Evolutionary conservation across 2,797 vertebrate genomes (phyloP), one percentile per base, ranked within the genome.

Genomic region (Callimico goeldii): DNA sequence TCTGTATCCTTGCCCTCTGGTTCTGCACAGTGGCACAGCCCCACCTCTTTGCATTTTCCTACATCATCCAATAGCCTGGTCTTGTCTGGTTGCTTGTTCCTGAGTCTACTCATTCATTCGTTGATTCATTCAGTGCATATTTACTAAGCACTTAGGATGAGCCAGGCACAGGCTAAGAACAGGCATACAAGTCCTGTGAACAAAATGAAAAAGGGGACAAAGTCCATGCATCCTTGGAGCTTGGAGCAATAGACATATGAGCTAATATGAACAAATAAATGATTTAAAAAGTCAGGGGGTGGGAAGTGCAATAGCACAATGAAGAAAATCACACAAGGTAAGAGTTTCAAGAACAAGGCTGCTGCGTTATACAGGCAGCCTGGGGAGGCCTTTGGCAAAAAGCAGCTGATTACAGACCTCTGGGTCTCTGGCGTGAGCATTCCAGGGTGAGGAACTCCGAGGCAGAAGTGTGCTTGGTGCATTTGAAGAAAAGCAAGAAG

Each of bases 11-110:
- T 52, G 57, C 7, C 46, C 7, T 43, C 30, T 61, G 17, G 26
- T 39, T 30, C 55, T 9, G 9, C 3, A 8, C 4, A 5, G 15
- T 9, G 2, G 24, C 48, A 41, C n/a, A 1, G 1, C 5, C 43
- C n/a, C 20, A 52, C 15, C 28, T 43, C 15, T 39, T 50, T 3
- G 22, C 30, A 1, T 43, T 22, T 28, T 36, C 67, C 43, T 4
- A 15, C 1, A 17, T 76, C 7, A 0, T 43, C 41, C 52, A 19
- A 30, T 33, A 39, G 9, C 48, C 50, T 58, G 33, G 41, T 39
- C 61, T 88, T 48, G 9, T 93, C 46, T 46, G 39, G 39, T 39
- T 19, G 64, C 58, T n/a, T 75, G 20, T 46, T 61, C 52, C 43
- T 39, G 48, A 79, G 33, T 58, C 14, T 13, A 20, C 52, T 43